Evolutionary conservation across 2,113 vertebrate species (phyloP).

Genomic region (Electrona antarctica): DNA sequence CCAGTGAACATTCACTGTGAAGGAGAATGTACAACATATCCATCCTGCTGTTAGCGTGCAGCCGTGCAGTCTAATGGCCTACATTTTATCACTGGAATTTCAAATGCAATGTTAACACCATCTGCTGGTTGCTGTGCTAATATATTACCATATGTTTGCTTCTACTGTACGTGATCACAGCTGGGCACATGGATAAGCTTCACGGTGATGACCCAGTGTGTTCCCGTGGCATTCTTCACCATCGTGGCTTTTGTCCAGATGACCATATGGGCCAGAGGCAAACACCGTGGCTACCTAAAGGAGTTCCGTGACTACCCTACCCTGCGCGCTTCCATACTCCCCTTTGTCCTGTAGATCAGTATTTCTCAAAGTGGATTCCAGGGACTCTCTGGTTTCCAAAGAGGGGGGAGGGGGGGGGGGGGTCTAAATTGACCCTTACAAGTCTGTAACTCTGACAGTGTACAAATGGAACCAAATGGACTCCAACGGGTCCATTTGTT

Average conservation of each 20-base stretch:
- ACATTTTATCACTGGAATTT: not conserved
- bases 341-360: constrained; percentile 85
- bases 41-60: too few relatives aligned
- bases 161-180: constrained; percentile 58
- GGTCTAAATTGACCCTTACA: too few relatives aligned
- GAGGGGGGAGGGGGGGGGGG: too few relatives aligned
- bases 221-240: constrained; percentile 91
- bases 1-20: not conserved
- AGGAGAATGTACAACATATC: not conserved
- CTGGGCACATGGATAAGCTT: constrained; percentile 91
- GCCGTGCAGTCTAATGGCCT: not conserved
- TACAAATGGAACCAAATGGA: too few relatives aligned
- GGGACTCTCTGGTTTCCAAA: too few relatives aligned
- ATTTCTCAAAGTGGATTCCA: too few relatives aligned
- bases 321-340: constrained; percentile 89
- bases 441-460: too few relatives aligned
- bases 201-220: constrained; percentile 91
- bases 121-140: constrained; percentile 51
- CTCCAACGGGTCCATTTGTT: too few relatives aligned
- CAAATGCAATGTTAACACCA: constrained; percentile 47
- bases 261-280: constrained; percentile 92
- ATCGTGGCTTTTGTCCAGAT: constrained; percentile 91
- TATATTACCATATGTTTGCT: not conserved
- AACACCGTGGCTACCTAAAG: constrained; percentile 90
- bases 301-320: constrained; percentile 91